Conservation (phyloP, 2,888 invertebrate species). For the Girardia tigrina region DNA sequence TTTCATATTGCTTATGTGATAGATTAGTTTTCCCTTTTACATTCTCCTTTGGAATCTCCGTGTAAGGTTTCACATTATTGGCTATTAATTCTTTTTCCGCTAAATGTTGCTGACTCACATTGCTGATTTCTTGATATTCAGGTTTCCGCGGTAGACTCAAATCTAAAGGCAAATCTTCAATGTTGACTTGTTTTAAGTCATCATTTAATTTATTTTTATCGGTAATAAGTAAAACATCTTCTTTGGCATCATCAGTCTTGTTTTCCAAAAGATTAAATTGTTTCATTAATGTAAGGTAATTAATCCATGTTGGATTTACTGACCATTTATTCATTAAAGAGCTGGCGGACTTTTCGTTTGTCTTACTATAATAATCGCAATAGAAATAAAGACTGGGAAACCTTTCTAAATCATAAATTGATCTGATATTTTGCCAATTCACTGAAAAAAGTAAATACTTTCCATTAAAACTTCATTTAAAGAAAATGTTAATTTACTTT, state of each 20-base stretch:
- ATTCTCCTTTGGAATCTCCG: background rate
- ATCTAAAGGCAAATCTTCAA: background rate
- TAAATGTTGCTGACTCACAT: background rate
- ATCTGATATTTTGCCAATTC: background rate
- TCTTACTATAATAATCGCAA: background rate
- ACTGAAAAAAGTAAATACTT: too few relatives aligned
- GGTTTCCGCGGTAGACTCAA: background rate
- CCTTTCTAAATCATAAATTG: background rate
- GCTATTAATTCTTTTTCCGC: background rate
- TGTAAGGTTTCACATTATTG: background rate
- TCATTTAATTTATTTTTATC: background rate
- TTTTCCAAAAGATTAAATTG: background rate
- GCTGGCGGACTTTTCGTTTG: background rate
- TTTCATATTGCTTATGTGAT: background rate
- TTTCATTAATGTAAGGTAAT: background rate
- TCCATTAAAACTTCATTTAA: too few relatives aligned
- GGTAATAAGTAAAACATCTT: background rate
- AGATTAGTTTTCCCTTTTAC: background rate
- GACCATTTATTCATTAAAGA: slow-evolving; percentile 19
- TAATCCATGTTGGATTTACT: background rate
- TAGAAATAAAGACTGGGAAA: background rate
- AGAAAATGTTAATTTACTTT: background rate
- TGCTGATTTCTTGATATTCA: background rate
- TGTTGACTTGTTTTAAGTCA: background rate
- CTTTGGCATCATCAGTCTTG: background rate